Evolutionary conservation across 2,797 vertebrate genomes (phyloP).

Genomic region (Pangasius krempfi): DNA sequence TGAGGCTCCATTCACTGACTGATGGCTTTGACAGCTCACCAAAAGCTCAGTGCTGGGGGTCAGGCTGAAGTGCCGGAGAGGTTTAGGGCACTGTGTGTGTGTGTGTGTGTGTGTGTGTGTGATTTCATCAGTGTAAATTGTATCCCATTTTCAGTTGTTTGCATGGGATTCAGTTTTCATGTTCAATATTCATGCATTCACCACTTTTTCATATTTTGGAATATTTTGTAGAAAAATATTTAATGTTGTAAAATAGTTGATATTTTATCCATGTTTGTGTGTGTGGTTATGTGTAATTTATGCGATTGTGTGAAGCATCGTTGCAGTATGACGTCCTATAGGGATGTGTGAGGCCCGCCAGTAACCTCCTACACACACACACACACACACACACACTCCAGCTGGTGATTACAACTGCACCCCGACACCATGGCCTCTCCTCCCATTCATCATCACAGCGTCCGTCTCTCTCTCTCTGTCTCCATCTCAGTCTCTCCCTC

Average conservation of each 20-base stretch:
- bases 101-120: conserved; percentile 28
- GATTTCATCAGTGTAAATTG: background rate
- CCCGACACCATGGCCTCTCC: conserved; percentile 60
- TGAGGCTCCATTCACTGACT: conserved; percentile 77
- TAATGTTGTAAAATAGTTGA: background rate
- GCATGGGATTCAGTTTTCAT: background rate
- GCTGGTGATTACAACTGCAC: conserved; percentile 70
- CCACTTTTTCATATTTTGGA: background rate
- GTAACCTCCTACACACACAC: conserved; percentile 21
- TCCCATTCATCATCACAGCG: conserved; percentile 67
- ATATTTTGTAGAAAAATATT: background rate
- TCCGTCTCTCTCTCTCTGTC: conserved; percentile 50
- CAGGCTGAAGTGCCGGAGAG: conserved; percentile 63
- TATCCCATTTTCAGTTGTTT: background rate
- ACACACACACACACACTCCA: conserved; percentile 62
- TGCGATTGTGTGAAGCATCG: conserved; percentile 48
- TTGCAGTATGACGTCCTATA: conserved; percentile 66
- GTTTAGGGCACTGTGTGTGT: conserved; percentile 52
- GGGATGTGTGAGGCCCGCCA: conserved; percentile 33
- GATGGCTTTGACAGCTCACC: conserved; percentile 80
- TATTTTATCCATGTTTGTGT: conserved; percentile 29
- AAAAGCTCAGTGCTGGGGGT: conserved; percentile 70
- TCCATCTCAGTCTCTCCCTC: conserved; percentile 41
- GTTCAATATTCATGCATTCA: background rate
- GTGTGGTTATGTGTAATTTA: conserved; percentile 11